Conservation (phyloP, 2,113 vertebrate genomes). For the Callopanchax toddi region DNA sequence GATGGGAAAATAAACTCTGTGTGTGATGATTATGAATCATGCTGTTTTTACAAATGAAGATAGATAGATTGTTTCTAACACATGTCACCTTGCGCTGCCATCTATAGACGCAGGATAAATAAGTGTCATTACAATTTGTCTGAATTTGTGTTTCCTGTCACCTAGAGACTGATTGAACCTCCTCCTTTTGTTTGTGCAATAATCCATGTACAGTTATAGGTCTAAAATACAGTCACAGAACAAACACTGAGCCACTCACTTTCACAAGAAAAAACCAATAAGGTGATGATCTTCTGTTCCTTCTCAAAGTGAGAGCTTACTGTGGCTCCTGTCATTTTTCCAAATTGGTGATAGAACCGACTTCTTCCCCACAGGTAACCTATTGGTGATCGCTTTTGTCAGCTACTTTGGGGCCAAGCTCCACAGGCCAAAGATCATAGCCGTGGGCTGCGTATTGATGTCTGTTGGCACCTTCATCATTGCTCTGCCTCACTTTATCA, state of each 20-base stretch:
- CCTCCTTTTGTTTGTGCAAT: too few relatives aligned
- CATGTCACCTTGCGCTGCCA: too few relatives aligned
- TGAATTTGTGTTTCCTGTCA: neutral
- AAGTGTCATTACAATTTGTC: too few relatives aligned
- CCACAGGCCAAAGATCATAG: conserved; percentile 93
- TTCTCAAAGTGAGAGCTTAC: neutral
- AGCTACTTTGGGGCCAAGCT: conserved; percentile 95
- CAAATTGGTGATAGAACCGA: neutral
- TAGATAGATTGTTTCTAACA: too few relatives aligned
- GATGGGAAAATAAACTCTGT: neutral
- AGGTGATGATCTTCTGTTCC: neutral
- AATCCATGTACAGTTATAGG: too few relatives aligned
- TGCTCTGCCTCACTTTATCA: conserved; percentile 92
- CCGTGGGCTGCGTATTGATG: conserved; percentile 90
- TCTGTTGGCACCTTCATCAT: conserved; percentile 90
- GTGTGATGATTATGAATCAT: neutral
- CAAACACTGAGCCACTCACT: neutral
- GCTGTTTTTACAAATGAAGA: too few relatives aligned
- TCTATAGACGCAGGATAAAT: too few relatives aligned
- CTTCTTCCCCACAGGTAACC: conserved; percentile 82
- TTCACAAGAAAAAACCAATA: neutral
- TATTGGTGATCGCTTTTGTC: conserved; percentile 91
- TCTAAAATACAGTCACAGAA: neutral
- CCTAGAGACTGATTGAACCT: too few relatives aligned
- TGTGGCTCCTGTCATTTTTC: neutral